Percentiles rank a stretch among this genome's conserved stretches.
Evolutionary conservation across 2,113 vertebrate species (phyloP).

Genomic region (Pyrgilauda ruficollis): DNA sequence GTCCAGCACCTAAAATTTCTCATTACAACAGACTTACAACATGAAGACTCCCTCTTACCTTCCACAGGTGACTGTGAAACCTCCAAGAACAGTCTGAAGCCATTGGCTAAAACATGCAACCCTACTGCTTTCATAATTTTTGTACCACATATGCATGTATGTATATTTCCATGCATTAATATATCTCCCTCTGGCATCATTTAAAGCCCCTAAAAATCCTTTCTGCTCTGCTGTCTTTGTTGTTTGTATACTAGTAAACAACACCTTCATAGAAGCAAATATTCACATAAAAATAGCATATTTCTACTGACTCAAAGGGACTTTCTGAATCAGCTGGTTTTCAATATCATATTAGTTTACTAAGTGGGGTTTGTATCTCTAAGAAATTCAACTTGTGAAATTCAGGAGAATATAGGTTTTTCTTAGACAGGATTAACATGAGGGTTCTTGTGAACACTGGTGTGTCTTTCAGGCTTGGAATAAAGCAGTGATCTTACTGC

Average conservation of each 20-base stretch:
- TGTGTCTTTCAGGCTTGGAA: background rate
- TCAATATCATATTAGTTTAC: background rate
- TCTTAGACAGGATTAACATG: background rate
- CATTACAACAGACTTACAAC: background rate
- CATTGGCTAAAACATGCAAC: background rate
- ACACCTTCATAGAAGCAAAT: background rate
- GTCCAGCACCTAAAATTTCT: background rate
- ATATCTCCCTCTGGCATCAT: background rate
- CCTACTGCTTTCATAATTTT: background rate
- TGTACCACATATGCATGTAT: background rate
- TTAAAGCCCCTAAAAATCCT: background rate
- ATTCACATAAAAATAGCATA: background rate
- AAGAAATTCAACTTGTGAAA: background rate
- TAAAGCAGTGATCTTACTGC: background rate
- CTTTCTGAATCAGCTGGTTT: background rate
- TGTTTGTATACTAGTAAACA: background rate
- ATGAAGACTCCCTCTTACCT: background rate
- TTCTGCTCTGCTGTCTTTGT: background rate
- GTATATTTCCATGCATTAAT: background rate
- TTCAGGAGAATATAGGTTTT: background rate
- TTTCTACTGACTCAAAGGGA: background rate
- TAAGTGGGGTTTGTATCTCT: background rate
- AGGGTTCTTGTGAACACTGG: background rate
- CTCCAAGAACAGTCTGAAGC: background rate
- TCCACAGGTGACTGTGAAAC: background rate